phyloP scores from a whole-genome alignment of 2,113 vertebrate genomes.

The Triplophysa siluroides region DNA sequence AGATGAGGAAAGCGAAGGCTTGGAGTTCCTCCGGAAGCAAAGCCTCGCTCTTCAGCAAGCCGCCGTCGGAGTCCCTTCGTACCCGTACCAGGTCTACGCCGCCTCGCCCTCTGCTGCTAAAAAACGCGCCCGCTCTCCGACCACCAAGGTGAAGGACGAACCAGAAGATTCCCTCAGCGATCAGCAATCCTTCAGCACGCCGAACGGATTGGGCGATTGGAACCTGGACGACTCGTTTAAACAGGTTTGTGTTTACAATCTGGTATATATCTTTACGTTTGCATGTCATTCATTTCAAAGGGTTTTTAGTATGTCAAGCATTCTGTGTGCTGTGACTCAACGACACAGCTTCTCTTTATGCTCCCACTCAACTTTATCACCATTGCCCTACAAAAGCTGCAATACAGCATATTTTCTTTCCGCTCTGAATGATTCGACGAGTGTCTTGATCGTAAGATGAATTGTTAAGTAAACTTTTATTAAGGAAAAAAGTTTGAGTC shows the following conservation, averaged over 20 bases:
- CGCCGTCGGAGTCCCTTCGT: conserved; percentile 60
- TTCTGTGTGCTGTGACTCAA: neutral
- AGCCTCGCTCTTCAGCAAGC: conserved; percentile 72
- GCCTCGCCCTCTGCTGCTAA: conserved; percentile 51
- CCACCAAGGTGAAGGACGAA: conserved; percentile 77
- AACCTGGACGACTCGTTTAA: conserved; percentile 83
- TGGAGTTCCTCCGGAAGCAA: conserved; percentile 78
- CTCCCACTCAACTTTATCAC: neutral
- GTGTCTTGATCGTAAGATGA: neutral
- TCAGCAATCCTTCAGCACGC: conserved; percentile 63
- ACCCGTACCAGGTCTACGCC: conserved; percentile 63
- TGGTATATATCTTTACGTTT: neutral
- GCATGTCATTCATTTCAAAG: neutral
- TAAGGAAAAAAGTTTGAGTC: neutral
- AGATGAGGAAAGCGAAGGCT: conserved; percentile 68
- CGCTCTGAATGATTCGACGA: neutral
- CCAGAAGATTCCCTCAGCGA: conserved; percentile 75
- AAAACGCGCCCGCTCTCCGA: conserved; percentile 63
- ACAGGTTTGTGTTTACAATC: conserved; percentile 73
- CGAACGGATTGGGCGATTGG: conserved; percentile 78
- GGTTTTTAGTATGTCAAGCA: neutral
- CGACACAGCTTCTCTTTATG: neutral
- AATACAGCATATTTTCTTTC: conserved; percentile 14
- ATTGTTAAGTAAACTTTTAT: conserved; percentile 8
- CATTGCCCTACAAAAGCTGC: conserved; percentile 14